Evolutionary conservation across 2,113 vertebrate genomes (phyloP).

Genomic region (Vicugna pacos): DNA sequence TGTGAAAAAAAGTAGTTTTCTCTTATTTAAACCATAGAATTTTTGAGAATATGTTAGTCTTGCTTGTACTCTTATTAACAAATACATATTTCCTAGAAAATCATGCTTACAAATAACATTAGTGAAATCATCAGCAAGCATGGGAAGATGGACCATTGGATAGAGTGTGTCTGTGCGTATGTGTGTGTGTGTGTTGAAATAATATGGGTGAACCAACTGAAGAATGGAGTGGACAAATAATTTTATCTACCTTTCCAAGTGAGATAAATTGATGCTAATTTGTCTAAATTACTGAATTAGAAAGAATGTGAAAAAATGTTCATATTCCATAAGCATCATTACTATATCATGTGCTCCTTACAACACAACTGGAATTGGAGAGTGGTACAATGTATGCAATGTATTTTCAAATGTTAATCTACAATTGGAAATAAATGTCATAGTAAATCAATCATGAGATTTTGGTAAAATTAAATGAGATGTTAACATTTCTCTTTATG

Average conservation of each 20-base stretch:
- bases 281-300: neutral
- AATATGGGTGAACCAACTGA: neutral
- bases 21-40: neutral
- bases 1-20: neutral
- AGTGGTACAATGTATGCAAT: neutral
- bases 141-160: neutral
- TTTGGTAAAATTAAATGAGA: neutral
- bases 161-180: neutral
- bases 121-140: neutral
- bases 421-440: neutral
- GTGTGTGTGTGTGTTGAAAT: neutral
- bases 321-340: neutral
- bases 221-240: neutral
- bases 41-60: neutral
- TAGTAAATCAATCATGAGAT: neutral
- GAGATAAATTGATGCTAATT: neutral
- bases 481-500: neutral
- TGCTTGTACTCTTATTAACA: neutral
- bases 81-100: neutral
- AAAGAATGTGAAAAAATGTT: neutral
- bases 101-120: neutral
- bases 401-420: neutral
- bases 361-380: neutral
- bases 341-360: neutral
- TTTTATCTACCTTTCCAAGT: neutral